Percentiles rank a stretch among this genome's conserved stretches.
Evolutionary conservation across 2,113 vertebrate species (phyloP).

Genomic region (Procapra przewalskii): DNA sequence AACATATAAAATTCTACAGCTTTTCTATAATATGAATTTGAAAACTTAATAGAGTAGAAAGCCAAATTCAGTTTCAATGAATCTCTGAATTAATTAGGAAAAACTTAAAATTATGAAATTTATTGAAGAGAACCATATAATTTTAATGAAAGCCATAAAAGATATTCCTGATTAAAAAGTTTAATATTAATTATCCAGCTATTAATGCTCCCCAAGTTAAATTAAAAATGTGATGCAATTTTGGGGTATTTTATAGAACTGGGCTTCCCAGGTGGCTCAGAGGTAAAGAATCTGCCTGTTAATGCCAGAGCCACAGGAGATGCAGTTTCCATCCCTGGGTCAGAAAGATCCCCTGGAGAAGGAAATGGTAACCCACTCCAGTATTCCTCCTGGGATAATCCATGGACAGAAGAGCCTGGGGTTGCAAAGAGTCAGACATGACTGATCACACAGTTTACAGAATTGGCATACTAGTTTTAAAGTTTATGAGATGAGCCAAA

Average conservation of each 20-base stretch:
- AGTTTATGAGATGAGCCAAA: not conserved
- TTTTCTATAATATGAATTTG: not conserved
- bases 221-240: not conserved
- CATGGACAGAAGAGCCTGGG: not conserved
- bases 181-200: not conserved
- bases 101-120: not conserved
- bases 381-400: not conserved
- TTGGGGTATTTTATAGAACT: not conserved
- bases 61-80: not conserved
- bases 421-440: not conserved
- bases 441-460: not conserved
- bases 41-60: not conserved
- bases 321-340: not conserved
- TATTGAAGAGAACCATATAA: conserved; percentile 6
- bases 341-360: not conserved
- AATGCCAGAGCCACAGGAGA: not conserved
- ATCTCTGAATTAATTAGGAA: not conserved
- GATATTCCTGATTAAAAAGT: not conserved
- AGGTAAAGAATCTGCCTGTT: not conserved
- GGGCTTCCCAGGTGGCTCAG: not conserved
- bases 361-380: not conserved
- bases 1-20: not conserved
- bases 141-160: conserved; percentile 1
- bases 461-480: not conserved
- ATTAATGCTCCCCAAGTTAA: not conserved